phyloP scores from a whole-genome alignment of 2,113 vertebrate genomes.

The Chionis minor region DNA sequence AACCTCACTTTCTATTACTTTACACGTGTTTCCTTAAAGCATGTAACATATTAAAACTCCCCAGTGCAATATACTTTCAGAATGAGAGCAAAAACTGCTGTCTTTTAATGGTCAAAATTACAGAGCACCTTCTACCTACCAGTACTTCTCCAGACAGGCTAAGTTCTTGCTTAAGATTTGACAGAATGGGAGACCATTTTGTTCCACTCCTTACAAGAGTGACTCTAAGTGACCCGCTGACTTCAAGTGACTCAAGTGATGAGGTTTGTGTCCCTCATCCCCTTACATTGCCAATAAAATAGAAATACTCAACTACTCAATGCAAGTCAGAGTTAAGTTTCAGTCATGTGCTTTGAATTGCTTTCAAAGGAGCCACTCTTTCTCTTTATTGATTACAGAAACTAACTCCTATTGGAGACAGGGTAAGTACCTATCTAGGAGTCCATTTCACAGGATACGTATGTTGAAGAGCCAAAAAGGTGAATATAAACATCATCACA shows the following conservation, averaged over 20 bases:
- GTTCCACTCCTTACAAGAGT: background rate
- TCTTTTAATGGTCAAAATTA: background rate
- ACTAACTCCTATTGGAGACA: background rate
- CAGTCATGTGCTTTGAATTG: background rate
- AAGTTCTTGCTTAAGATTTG: background rate
- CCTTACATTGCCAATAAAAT: background rate
- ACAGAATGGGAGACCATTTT: background rate
- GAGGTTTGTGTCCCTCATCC: background rate
- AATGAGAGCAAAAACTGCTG: background rate
- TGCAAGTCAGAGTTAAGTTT: background rate
- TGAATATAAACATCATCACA: background rate
- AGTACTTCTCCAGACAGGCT: background rate
- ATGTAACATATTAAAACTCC: background rate
- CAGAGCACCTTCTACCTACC: background rate
- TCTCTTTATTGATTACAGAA: background rate
- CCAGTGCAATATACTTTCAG: background rate
- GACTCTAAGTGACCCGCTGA: background rate
- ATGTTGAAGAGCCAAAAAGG: accelerated
- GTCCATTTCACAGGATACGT: background rate
- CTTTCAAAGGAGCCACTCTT: background rate
- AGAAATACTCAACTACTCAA: background rate
- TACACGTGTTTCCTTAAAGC: background rate
- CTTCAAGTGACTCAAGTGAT: background rate
- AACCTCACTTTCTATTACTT: background rate
- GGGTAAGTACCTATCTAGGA: background rate